These are phyloP conservation scores for Thera britannica DNA, from an alignment of 2,888 invertebrate species.

Conservation along the genomic window DNA sequence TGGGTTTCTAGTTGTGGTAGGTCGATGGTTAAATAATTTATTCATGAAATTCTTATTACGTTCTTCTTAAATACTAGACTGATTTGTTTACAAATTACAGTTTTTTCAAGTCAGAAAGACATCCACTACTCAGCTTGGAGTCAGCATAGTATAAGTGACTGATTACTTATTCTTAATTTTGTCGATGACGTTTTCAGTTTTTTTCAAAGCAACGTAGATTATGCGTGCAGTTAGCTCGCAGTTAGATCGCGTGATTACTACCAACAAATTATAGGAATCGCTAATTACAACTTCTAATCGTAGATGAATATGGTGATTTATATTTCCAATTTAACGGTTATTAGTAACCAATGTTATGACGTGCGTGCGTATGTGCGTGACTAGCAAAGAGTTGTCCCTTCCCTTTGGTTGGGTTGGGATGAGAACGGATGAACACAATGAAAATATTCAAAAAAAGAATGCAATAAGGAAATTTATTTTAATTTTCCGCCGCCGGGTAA, in stretches of 20 bases:
- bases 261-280: background rate
- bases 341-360: background rate
- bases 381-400: background rate
- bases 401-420: background rate
- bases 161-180: no score
- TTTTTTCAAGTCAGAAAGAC: background rate
- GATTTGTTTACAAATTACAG: background rate
- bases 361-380: background rate
- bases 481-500: conserved; percentile 61
- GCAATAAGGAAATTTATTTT: conserved; percentile 39
- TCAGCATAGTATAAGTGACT: no score
- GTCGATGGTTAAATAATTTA: conserved; percentile 64
- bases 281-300: background rate
- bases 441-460: conserved; percentile 24
- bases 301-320: background rate
- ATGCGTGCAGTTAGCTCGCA: no score
- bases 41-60: conserved; percentile 20
- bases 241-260: background rate
- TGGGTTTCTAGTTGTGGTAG: conserved; percentile 77
- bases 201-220: no score
- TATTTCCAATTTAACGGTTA: background rate
- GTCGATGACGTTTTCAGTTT: no score
- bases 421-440: background rate
- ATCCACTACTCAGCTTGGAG: no score
- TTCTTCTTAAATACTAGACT: background rate